Conservation (phyloP, 2,888 invertebrate genomes). For the Sesia bembeciformis region DNA sequence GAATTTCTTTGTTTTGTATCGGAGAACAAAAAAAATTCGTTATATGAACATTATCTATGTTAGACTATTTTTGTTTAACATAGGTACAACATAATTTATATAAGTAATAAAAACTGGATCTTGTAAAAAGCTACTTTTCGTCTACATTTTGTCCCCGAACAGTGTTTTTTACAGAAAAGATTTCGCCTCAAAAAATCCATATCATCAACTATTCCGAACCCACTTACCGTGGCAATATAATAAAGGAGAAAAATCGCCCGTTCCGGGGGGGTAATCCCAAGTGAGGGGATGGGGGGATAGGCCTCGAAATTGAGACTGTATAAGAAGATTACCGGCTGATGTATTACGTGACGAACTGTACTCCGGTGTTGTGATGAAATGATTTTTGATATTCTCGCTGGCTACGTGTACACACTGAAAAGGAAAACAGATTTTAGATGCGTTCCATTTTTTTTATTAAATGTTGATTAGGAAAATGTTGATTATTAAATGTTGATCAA, state of each 20-base stretch:
- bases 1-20: too few relatives aligned
- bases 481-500: too few relatives aligned
- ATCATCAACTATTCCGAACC: conserved; percentile 9
- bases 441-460: too few relatives aligned
- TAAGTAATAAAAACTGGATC: too few relatives aligned
- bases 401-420: neutral
- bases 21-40: too few relatives aligned
- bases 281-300: conserved; percentile 22
- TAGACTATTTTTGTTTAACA: too few relatives aligned
- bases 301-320: conserved; percentile 53
- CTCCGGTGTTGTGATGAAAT: neutral
- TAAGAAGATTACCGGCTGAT: conserved; percentile 66
- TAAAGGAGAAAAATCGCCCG: conserved; percentile 33
- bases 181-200: neutral
- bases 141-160: too few relatives aligned
- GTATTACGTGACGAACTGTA: conserved; percentile 49
- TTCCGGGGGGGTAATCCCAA: conserved; percentile 33
- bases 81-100: too few relatives aligned
- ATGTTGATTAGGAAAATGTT: too few relatives aligned
- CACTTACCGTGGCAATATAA: conserved; percentile 14
- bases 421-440: too few relatives aligned
- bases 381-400: neutral
- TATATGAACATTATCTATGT: too few relatives aligned
- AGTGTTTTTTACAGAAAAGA: neutral
- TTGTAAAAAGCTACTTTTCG: too few relatives aligned